Conservation (phyloP, 1,140 invertebrate species). For the Ceratina japonica region DNA sequence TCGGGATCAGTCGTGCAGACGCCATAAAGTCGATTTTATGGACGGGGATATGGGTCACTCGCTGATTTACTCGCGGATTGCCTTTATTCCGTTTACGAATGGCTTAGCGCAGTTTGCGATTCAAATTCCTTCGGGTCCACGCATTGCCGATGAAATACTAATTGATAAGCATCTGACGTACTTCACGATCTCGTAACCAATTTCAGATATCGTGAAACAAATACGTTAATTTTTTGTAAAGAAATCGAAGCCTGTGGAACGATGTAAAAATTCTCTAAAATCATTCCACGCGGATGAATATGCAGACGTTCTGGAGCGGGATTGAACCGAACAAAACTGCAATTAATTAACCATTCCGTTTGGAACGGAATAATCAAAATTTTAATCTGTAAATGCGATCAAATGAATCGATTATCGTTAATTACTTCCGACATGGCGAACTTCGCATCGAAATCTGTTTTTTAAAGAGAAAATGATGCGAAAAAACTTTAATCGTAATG, state of each 20-base stretch:
- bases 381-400: conserved; percentile 9
- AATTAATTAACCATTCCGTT: conserved; percentile 8
- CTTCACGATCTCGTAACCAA: too few species aligned
- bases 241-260: neutral
- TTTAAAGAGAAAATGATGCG: neutral
- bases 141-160: too few species aligned
- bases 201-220: too few species aligned
- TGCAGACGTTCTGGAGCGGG: too few species aligned
- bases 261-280: neutral
- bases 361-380: conserved; percentile 1
- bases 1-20: neutral
- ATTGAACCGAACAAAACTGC: conserved; percentile 11
- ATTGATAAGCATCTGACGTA: too few species aligned
- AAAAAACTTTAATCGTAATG: too few species aligned
- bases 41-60: neutral
- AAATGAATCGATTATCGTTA: conserved; percentile 42
- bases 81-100: neutral
- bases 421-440: too few species aligned
- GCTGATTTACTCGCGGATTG: neutral
- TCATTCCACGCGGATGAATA: too few species aligned
- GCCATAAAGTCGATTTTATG: conserved; percentile 11
- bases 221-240: neutral
- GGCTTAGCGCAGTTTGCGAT: neutral
- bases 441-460: neutral
- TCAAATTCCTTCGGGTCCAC: too few species aligned